Base-by-base conservation (phyloP, 1,140 invertebrate genomes). In the Megathymus violae region DNA sequence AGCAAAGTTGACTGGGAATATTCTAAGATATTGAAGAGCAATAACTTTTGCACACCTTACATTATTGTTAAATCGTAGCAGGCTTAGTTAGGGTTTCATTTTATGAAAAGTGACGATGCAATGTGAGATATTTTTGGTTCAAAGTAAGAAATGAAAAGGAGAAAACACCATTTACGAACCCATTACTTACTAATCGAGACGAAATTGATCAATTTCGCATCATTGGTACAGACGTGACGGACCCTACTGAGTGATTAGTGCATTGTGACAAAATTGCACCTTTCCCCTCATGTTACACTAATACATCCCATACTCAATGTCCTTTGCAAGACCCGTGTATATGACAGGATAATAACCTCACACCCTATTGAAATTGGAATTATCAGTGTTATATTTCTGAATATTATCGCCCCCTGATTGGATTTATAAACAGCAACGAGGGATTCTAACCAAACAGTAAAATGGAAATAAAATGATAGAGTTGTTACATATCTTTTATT, bases 271-370 rank as follows among this genome's bases (percentile, higher is more conserved):
- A 74, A 69, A 59, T 68, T 78, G 67, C 68, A 71, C 73, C 67
- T 66, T 69, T 47, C 60, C 68, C 61, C 52, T 47, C 16, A 47
- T 62, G 34, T 50, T 27, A 66, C 47, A 69, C 56, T 69, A 60
- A 67, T 67, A 66, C 61, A 67, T 67, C 69, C 68, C 58, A 71
- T 68, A 74, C 67, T 59, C 68, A 48, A 38, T 64, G 69, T 79
- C 62, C 48, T 73, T 69, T 69, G 62, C 62, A 64, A 72, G 48
- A 63, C 71, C 77, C 69, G 56, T 78, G 66, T 67, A 67, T 79
- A 64, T 88, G 85, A 90, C 88, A 88, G 85, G 70, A 83, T 88
- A 90, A 90, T 90, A 80, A 76, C 79, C 81, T 82, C 73, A 87
- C 84, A 82, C 88, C 85, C 85, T 71, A 69, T 54, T 34, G 14